phyloP scores from a whole-genome alignment of 2,888 invertebrate genomes.

The Tiphia femorata region DNA sequence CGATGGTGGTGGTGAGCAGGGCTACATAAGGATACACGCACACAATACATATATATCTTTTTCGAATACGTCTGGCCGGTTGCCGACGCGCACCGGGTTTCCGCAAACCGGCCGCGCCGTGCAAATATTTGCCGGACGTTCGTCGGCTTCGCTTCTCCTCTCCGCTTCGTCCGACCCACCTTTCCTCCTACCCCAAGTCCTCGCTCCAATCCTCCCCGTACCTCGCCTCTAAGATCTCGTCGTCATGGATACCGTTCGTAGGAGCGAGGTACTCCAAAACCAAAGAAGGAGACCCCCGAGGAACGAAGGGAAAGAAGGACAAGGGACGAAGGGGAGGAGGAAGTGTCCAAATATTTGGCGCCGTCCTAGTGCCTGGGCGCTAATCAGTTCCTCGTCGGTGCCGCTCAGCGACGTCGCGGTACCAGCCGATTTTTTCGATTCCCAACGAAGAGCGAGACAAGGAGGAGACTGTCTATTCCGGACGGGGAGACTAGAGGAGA shows the following conservation, averaged over 20 bases:
- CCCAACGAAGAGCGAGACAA: no score
- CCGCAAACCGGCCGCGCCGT: constrained; percentile 48
- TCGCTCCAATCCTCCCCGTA: constrained; percentile 10
- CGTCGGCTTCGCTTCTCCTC: constrained; percentile 37
- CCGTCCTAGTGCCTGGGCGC: constrained; percentile 27
- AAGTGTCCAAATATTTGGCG: constrained; percentile 45
- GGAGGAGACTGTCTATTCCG: no score
- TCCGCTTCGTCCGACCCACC: constrained; percentile 15
- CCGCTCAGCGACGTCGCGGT: constrained; percentile 19
- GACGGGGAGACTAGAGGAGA: no score
- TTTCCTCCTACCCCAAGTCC: constrained; percentile 5
- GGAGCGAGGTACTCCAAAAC: no score
- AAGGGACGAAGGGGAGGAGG: constrained; percentile 15
- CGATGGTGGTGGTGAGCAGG: no score
- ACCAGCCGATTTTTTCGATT: not conserved
- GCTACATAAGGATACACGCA: not conserved
- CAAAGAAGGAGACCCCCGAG: constrained; percentile 5
- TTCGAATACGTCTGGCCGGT: constrained; percentile 24
- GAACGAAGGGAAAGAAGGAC: constrained; percentile 12
- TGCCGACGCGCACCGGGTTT: constrained; percentile 41
- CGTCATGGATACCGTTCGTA: constrained; percentile 59
- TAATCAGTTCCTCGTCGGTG: constrained; percentile 36
- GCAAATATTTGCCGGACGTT: constrained; percentile 59
- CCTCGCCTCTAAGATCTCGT: constrained; percentile 40
- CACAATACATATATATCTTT: constrained; percentile 16